These are phyloP conservation scores for Formica exsecta DNA, from an alignment of 1,140 invertebrate genomes.

Conservation along the genomic window DNA sequence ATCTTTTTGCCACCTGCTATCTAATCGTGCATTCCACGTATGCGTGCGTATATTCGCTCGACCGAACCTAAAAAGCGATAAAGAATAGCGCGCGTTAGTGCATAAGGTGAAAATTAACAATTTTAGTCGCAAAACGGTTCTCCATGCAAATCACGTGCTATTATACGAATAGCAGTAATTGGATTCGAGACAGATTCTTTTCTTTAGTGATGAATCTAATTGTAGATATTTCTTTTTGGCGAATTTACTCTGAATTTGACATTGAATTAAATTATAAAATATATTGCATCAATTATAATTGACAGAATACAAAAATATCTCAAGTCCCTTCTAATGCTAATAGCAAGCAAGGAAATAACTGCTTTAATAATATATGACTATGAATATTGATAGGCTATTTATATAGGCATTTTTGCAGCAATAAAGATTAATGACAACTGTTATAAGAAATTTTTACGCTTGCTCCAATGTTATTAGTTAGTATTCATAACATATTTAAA, in stretches of 20 bases:
- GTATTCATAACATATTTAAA: constrained; percentile 2
- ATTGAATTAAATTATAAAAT: background rate
- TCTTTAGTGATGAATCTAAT: background rate
- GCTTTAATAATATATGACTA: background rate
- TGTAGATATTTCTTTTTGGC: background rate
- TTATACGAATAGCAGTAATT: background rate
- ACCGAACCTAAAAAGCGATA: constrained; percentile 20
- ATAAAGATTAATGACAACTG: constrained; percentile 4
- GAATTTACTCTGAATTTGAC: background rate
- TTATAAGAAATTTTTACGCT: background rate
- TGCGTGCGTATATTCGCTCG: constrained; percentile 3
- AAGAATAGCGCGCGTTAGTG: background rate
- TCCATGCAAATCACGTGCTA: background rate
- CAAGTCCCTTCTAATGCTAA: background rate
- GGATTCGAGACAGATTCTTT: background rate
- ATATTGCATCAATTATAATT: background rate
- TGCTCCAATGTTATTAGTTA: background rate
- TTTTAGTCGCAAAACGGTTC: background rate
- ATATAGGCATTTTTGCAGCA: background rate
- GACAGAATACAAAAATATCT: background rate
- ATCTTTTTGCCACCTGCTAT: constrained; percentile 58
- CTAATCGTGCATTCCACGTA: constrained; percentile 47
- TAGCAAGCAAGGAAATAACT: background rate
- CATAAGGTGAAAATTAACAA: constrained; percentile 40
- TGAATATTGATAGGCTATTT: background rate